Base-by-base conservation (phyloP, 2,113 vertebrate genomes). In the Xerus inauris region DNA sequence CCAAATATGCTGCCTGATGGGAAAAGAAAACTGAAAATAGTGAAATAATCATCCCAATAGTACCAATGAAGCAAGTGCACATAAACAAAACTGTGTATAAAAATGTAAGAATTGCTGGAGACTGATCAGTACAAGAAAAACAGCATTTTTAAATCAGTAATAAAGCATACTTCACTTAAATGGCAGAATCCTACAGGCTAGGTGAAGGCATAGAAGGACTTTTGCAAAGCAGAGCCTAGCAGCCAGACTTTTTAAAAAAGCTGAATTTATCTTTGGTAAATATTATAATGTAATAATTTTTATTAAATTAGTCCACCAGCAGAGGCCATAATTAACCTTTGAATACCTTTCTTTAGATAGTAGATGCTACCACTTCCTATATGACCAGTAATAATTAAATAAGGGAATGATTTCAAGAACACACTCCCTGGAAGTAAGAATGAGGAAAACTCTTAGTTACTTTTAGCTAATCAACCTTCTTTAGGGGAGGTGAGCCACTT, bases 1-100 rank as follows among this genome's bases (percentile, higher is more conserved):
- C 26, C 54, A 16, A 73, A 75, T 35, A 5, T 81, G 0, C 92
- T 40, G 54, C 47, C 71, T 35, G 4, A 38, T 73, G 57, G 38
- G 47, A 42, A 45, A 67, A 35, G n/a, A 30, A 59, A 77, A 22
- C 11, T 3, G 20, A 2, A 65, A 62, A 42, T 30, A 19, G 22
- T 17, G 8, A n/a, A 47, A 49, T 7, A 42, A 6, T 13, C 20
- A 0, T 0, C 13, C 14, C 17, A 32, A 3, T 1, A 16, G 51
- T 26, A 64, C 26, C 26, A 30, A 57, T 1, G 10, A 20, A 30
- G 12, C 16, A 0, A 28, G 76, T 22, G 19, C 42, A 32, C 30
- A 32, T 38, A 57, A 64, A 54, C 6, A 54, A 42, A 62, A 6
- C 32, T 13, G 0, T 20, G 28, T 19, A 0, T n/a, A 10, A 24